These are phyloP conservation scores for Pristionchus exspectatus DNA, from an alignment of 2,888 invertebrate species.

Conservation along the genomic window DNA sequence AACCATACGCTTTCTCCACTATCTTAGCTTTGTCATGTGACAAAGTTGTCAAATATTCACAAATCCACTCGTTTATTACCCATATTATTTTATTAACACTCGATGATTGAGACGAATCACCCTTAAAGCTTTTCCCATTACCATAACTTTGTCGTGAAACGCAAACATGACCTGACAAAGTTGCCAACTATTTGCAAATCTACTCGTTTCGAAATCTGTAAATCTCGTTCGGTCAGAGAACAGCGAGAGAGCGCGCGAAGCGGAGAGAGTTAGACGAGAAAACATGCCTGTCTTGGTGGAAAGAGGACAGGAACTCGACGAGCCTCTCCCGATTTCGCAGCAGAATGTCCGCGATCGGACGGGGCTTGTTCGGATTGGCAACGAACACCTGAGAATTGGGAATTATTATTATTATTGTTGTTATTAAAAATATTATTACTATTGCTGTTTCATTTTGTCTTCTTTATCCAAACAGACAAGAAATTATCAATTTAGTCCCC, in stretches of 20 bases:
- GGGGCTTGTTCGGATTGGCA: conserved; percentile 99
- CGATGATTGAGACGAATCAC: background rate
- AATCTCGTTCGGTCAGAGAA: background rate
- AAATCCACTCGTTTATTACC: too few relatives aligned
- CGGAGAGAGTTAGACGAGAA: conserved; percentile 1
- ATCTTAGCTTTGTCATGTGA: background rate
- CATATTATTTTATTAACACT: too few relatives aligned
- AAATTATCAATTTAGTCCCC: too few relatives aligned
- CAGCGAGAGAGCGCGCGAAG: background rate
- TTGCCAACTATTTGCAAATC: background rate
- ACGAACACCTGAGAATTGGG: conserved; percentile 89
- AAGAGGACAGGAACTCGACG: conserved; percentile 96
- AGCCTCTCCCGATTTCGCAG: conserved; percentile 87
- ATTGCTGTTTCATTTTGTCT: too few relatives aligned
- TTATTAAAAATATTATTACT: too few relatives aligned
- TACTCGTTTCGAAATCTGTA: too few relatives aligned
- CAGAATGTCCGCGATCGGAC: conserved; percentile 98
- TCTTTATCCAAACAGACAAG: too few relatives aligned
- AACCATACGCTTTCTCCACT: background rate
- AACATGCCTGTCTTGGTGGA: conserved; percentile 89
- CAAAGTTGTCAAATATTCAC: background rate
- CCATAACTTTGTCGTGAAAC: background rate
- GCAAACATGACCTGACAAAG: background rate
- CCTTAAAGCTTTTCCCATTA: background rate
- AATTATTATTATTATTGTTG: conserved; percentile 22